phyloP scores from a whole-genome alignment of 2,797 vertebrate genomes.

The Scolopax rusticola region DNA sequence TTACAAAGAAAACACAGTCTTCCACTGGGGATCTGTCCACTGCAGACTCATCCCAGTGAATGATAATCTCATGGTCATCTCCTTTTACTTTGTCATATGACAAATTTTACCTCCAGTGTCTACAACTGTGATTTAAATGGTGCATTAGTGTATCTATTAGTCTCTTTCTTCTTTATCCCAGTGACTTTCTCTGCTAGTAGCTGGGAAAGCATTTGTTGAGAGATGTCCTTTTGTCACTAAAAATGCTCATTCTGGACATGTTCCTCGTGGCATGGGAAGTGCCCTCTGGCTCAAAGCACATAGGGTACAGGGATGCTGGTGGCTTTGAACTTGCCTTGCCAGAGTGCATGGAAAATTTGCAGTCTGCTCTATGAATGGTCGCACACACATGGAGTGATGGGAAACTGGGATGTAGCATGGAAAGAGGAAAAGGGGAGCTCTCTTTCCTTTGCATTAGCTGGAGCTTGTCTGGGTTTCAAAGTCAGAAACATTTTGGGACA shows the following conservation, averaged over 20 bases:
- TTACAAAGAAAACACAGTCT: background rate
- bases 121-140: background rate
- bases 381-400: rapidly evolving
- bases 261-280: background rate
- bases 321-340: background rate
- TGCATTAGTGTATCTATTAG: background rate
- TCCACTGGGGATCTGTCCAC: background rate
- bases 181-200: background rate
- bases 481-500: background rate
- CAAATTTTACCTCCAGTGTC: background rate
- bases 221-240: background rate
- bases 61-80: background rate
- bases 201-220: background rate
- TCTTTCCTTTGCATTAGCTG: background rate
- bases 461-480: background rate
- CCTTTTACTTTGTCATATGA: background rate
- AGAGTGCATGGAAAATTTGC: background rate
- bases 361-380: background rate
- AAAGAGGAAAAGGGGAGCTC: background rate
- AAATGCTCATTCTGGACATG: background rate
- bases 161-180: background rate
- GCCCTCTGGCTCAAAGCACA: background rate
- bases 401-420: background rate
- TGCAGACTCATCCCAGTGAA: background rate
- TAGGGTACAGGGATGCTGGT: background rate